Conservation (phyloP, 2,113 vertebrate species). For the Edolisoma coerulescens region DNA sequence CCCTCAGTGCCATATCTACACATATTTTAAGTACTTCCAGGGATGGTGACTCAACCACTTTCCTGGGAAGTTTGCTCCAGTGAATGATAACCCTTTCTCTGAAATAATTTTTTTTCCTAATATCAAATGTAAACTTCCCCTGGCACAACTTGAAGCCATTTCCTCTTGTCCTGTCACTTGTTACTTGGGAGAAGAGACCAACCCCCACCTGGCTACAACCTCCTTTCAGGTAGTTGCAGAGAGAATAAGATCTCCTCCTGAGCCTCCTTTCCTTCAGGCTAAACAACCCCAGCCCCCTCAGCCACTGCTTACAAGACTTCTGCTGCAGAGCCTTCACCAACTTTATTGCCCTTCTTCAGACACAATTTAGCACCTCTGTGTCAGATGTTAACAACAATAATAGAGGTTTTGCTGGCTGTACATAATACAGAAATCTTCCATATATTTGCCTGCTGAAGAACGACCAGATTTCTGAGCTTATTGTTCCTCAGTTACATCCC, state of each 20-base stretch:
- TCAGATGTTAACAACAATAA: not conserved
- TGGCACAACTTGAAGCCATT: not conserved
- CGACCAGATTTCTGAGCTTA: not conserved
- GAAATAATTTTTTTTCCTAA: not conserved
- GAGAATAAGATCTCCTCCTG: not conserved
- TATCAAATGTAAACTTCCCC: not conserved
- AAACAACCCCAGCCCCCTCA: not conserved
- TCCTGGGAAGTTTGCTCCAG: not conserved
- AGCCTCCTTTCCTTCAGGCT: not conserved
- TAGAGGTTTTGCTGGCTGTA: not conserved
- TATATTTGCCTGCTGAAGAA: not conserved
- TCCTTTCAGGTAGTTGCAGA: not conserved
- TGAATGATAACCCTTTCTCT: not conserved
- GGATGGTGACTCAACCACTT: not conserved
- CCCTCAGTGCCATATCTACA: not conserved
- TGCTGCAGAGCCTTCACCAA: not conserved
- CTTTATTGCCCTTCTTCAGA: not conserved
- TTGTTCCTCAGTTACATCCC: not conserved
- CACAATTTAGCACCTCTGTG: not conserved
- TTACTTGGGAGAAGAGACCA: not conserved
- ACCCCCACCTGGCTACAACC: rapidly evolving
- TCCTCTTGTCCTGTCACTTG: not conserved
- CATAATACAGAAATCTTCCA: not conserved
- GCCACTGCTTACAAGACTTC: not conserved
- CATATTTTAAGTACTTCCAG: not conserved